These are phyloP conservation scores for Episyrphus balteatus DNA, from an alignment of 1,140 invertebrate genomes.

Conservation along the genomic window DNA sequence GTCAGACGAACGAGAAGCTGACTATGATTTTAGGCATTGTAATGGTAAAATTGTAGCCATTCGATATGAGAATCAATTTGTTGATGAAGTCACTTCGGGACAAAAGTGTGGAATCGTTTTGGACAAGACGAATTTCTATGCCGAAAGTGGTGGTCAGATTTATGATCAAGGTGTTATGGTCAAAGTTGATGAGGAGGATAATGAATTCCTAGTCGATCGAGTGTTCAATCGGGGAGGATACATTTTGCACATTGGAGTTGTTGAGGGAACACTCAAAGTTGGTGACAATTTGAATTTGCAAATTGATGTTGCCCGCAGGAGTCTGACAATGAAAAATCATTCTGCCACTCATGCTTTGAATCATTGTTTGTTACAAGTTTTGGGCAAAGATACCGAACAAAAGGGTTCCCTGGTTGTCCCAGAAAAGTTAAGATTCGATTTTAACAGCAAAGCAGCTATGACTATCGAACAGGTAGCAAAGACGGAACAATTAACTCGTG, in stretches of 20 bases:
- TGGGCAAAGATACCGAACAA: constrained; percentile 89
- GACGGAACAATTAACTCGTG: constrained; percentile 67
- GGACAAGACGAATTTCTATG: constrained; percentile 91
- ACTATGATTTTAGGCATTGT: constrained; percentile 60
- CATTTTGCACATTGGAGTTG: constrained; percentile 81
- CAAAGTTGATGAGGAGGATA: constrained; percentile 72
- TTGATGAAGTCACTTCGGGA: constrained; percentile 68
- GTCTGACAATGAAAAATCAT: constrained; percentile 96
- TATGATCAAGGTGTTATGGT: constrained; percentile 93
- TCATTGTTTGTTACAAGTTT: constrained; percentile 79
- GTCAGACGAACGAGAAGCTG: constrained; percentile 46
- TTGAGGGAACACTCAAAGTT: constrained; percentile 73
- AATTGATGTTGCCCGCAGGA: constrained; percentile 73
- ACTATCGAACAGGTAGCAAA: constrained; percentile 75
- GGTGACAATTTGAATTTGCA: constrained; percentile 77
- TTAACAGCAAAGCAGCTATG: constrained; percentile 90
- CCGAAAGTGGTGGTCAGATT: constrained; percentile 97
- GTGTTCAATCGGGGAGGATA: constrained; percentile 95
- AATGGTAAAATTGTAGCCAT: constrained; percentile 57
- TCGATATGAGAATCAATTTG: constrained; percentile 74
- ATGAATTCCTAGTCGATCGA: constrained; percentile 89
- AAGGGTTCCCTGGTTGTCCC: constrained; percentile 97
- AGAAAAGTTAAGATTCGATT: constrained; percentile 93
- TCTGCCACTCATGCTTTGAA: constrained; percentile 97
- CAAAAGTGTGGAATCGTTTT: constrained; percentile 88